phyloP scores from a whole-genome alignment of 2,797 vertebrate genomes.

The Sardinella longiceps region DNA sequence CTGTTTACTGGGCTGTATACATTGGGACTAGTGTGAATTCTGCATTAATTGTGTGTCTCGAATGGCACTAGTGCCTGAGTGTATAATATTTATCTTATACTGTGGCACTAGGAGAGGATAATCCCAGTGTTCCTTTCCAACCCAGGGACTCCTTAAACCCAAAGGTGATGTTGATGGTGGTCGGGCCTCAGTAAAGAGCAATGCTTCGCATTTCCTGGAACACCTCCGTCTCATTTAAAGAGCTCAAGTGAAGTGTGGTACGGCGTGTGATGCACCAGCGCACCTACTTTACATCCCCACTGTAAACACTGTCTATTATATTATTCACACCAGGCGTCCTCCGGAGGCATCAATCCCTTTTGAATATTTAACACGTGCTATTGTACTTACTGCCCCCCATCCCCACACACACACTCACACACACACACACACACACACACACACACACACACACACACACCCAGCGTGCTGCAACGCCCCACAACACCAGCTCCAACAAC shows the following conservation, averaged over 20 bases:
- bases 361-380: constrained; percentile 81
- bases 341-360: constrained; percentile 72
- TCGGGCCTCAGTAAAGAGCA: constrained; percentile 14
- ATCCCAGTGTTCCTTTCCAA: neutral
- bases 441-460: constrained; percentile 29
- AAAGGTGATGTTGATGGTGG: neutral
- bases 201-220: constrained; percentile 22
- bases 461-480: constrained; percentile 18
- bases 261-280: constrained; percentile 74
- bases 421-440: neutral
- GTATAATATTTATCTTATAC: neutral
- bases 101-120: neutral
- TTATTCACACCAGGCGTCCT: constrained; percentile 76
- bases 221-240: constrained; percentile 48
- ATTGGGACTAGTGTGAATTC: neutral
- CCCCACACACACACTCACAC: constrained; percentile 48
- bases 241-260: constrained; percentile 77
- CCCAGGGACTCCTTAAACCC: constrained; percentile 9
- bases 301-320: constrained; percentile 81
- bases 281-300: constrained; percentile 78
- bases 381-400: constrained; percentile 76
- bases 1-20: neutral
- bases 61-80: neutral
- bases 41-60: neutral
- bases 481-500: neutral